Evolutionary conservation across 2,888 invertebrate genomes (phyloP), one percentile per base, ranked within the genome.

Genomic region (Dione juno): DNA sequence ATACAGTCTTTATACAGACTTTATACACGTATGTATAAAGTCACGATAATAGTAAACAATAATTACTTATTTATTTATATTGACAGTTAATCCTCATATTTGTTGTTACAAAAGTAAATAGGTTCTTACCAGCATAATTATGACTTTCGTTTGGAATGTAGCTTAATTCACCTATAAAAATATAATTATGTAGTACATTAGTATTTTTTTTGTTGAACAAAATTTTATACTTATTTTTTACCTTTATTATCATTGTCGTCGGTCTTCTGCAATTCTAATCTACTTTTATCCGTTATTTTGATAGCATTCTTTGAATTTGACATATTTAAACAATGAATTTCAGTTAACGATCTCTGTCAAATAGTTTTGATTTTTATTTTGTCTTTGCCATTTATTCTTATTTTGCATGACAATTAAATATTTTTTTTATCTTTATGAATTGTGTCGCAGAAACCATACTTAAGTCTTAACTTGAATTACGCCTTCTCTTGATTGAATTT

Each of bases 251-350:
- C 88, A 79, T 84, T 78, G 79, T 77, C 85, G 69, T 81, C 78
- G 75, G 78, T 81, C 74, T 76, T 76, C 69, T 84, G 82, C 74
- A 81, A 74, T 73, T 89, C 85, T 83, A 80, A 81, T 81, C 80
- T 86, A 81, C 77, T 86, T 88, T 87, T 89, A 81, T 90, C 87
- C 74, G 87, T 79, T 84, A 87, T 83, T 89, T 89, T 91, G 78
- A 86, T 81, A 82, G 81, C 83, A 88, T 89, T 90, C 88, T 86
- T 92, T 85, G 88, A 86, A 79, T 88, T 77, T 89, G 92, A 92
- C 93, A 93, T 93, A 89, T 88, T 91, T 87, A 82, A 87, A 92
- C 92, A 88, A 88, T 86, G 87, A 93, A 92, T 93, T 92, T 93
- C 89, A 90, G 84, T 86, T 84, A 86, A 85, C 84, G 82, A 86